phyloP scores from a whole-genome alignment of 2,797 vertebrate species.

The Kryptopterus vitreolus region DNA sequence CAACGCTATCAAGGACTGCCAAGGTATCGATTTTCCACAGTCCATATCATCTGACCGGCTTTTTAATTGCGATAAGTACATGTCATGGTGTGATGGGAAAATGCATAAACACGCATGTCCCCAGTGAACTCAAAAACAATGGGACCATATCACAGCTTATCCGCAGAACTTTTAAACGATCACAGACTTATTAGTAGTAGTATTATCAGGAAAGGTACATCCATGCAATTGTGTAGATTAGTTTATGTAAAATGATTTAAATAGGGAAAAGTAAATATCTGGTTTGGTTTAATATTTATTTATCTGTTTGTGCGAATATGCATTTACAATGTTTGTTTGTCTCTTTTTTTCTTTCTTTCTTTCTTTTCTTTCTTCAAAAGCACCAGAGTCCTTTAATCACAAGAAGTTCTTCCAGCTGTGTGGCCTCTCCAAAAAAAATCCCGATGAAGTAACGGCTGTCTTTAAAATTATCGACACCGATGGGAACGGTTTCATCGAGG shows the following conservation, averaged over 20 bases:
- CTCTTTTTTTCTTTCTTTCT: slow-evolving; percentile 27
- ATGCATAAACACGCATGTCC: neutral
- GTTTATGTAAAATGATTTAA: neutral
- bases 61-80: slow-evolving; percentile 42
- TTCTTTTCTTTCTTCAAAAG: slow-evolving; percentile 68
- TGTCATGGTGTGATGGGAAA: neutral
- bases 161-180: neutral
- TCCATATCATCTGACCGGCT: slow-evolving; percentile 57
- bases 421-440: slow-evolving; percentile 88
- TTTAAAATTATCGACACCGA: slow-evolving; percentile 90
- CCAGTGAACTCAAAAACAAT: neutral
- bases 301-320: neutral
- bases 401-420: slow-evolving; percentile 95
- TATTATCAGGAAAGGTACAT: neutral
- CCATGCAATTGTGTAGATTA: neutral
- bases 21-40: slow-evolving; percentile 81
- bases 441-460: slow-evolving; percentile 86
- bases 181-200: neutral
- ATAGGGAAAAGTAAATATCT: neutral
- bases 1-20: slow-evolving; percentile 92
- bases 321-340: neutral
- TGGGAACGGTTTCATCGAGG: slow-evolving; percentile 88
- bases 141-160: neutral
- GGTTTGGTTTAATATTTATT: neutral
- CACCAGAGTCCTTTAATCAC: slow-evolving; percentile 88